Percentiles rank a stretch among this genome's conserved stretches.
Conservation (phyloP, 2,113 vertebrate genomes). For the Triplophysa tibetana region DNA sequence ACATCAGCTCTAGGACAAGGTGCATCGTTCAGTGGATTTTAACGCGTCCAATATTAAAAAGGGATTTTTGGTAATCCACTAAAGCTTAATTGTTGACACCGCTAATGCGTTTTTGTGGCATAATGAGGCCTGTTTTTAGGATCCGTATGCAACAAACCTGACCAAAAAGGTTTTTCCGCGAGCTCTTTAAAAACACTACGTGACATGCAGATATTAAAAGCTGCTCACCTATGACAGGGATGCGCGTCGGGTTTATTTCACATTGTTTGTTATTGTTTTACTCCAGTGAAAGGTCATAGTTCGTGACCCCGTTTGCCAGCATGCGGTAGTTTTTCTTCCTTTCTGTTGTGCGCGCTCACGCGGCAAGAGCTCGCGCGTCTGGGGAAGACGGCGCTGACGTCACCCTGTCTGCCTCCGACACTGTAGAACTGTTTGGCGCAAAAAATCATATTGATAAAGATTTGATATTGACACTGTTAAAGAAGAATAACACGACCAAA, state of each 20-base stretch:
- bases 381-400: slow-evolving; percentile 72
- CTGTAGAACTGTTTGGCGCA: slow-evolving; percentile 48
- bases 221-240: slow-evolving; percentile 69
- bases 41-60: too few relatives aligned
- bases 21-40: not conserved
- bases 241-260: slow-evolving; percentile 58
- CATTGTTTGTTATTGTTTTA: slow-evolving; percentile 82
- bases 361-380: slow-evolving; percentile 66
- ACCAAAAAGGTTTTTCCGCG: slow-evolving; percentile 23
- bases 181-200: slow-evolving; percentile 26
- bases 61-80: not conserved
- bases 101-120: slow-evolving; percentile 2
- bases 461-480: not conserved
- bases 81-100: not conserved
- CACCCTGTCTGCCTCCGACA: slow-evolving; percentile 64
- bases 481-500: too few relatives aligned
- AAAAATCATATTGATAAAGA: not conserved
- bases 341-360: slow-evolving; percentile 75
- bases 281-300: slow-evolving; percentile 96
- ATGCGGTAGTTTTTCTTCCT: slow-evolving; percentile 74
- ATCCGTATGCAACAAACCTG: not conserved
- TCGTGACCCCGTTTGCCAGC: slow-evolving; percentile 89
- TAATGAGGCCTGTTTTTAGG: slow-evolving; percentile 24
- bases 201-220: slow-evolving; percentile 28
- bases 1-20: not conserved